Percentiles rank a stretch among this genome's conserved stretches.
phyloP scores from a whole-genome alignment of 2,888 invertebrate genomes.

The Phorcus lineatus region DNA sequence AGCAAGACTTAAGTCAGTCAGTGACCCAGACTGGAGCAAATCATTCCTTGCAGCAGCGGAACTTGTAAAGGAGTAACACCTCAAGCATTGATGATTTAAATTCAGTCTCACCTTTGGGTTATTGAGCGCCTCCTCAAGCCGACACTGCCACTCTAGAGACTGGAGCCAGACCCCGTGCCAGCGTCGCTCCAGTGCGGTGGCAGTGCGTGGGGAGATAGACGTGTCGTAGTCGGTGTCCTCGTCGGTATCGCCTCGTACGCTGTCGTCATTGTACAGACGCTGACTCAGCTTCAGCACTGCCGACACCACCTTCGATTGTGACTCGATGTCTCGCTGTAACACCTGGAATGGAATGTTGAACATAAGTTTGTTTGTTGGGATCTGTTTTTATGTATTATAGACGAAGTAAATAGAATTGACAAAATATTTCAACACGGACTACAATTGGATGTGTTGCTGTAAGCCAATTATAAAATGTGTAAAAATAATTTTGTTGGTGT shows the following conservation, averaged over 20 bases:
- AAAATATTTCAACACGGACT: too few species aligned
- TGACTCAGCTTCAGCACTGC: slow-evolving; percentile 75
- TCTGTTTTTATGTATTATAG: too few species aligned
- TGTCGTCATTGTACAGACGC: slow-evolving; percentile 62
- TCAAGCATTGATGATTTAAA: too few species aligned
- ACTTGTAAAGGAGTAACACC: too few species aligned
- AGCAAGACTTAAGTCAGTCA: too few species aligned
- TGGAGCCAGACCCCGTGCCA: slow-evolving; percentile 93
- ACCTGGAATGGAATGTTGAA: slow-evolving; percentile 77
- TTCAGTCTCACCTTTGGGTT: slow-evolving; percentile 56
- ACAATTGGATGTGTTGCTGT: too few species aligned
- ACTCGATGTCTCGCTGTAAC: slow-evolving; percentile 94
- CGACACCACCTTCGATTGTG: slow-evolving; percentile 78
- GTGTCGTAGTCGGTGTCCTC: slow-evolving; percentile 45
- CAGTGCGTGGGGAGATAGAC: slow-evolving; percentile 77
- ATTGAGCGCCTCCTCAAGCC: slow-evolving; percentile 82
- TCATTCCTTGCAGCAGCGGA: too few species aligned
- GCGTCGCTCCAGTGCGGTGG: slow-evolving; percentile 86
- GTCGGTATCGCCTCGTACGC: slow-evolving; percentile 35
- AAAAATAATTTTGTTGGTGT: too few species aligned
- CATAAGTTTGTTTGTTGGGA: too few species aligned
- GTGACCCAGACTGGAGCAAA: too few species aligned
- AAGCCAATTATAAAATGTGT: too few species aligned
- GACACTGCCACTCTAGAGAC: slow-evolving; percentile 93
- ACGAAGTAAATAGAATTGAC: too few species aligned